These are phyloP conservation scores for Sarcophaga carnaria DNA, from an alignment of 2,888 invertebrate species.

Conservation along the genomic window DNA sequence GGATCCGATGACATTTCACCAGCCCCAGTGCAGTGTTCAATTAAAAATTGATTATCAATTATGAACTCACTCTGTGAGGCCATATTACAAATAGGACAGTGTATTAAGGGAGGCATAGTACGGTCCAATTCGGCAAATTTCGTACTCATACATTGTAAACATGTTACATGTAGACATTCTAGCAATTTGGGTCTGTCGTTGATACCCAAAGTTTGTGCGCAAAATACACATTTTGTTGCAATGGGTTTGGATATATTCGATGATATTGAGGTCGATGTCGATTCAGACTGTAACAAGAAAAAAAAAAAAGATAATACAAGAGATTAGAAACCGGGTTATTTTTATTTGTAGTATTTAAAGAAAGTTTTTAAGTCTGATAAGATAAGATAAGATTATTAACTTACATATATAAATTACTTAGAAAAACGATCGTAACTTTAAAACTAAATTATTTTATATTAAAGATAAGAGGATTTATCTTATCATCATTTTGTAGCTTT, in stretches of 20 bases:
- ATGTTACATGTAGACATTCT: constrained; percentile 94
- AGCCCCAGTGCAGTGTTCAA: constrained; percentile 83
- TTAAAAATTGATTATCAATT: constrained; percentile 92
- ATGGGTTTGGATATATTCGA: constrained; percentile 79
- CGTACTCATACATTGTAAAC: constrained; percentile 88
- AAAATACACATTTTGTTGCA: constrained; percentile 84
- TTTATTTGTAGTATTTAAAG: constrained; percentile 11
- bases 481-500: constrained; percentile 16
- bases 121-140: constrained; percentile 83
- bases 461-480: constrained; percentile 31
- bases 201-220: constrained; percentile 83
- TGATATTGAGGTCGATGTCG: constrained; percentile 80
- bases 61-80: constrained; percentile 88
- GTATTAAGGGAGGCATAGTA: constrained; percentile 80
- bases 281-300: constrained; percentile 76
- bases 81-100: constrained; percentile 89
- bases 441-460: background rate
- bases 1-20: constrained; percentile 73
- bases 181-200: constrained; percentile 89
- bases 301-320: background rate
- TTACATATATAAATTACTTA: constrained; percentile 12
- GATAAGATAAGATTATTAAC: constrained; percentile 25
- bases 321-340: background rate
- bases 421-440: constrained; percentile 17
- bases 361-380: background rate